Conservation (phyloP, 2,888 invertebrate genomes). For the Seira ritae region DNA sequence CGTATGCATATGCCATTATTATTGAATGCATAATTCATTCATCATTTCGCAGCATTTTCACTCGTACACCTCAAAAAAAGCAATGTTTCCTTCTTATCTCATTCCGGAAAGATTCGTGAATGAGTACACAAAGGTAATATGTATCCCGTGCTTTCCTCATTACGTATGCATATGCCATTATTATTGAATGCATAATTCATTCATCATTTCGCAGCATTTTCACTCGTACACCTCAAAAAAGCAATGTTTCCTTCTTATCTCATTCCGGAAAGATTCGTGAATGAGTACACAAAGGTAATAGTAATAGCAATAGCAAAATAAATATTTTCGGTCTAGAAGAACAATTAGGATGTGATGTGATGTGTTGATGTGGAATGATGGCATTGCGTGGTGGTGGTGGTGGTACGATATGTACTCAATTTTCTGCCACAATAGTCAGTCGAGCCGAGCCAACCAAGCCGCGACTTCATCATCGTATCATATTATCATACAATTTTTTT, state of each 20-base stretch:
- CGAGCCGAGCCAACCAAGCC: not conserved
- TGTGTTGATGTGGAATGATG: constrained; percentile 7
- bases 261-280: constrained; percentile 62
- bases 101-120: constrained; percentile 61
- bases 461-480: no score
- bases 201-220: constrained; percentile 13
- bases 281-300: constrained; percentile 20
- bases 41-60: constrained; percentile 17
- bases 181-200: constrained; percentile 52
- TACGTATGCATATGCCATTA: constrained; percentile 19
- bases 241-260: constrained; percentile 48
- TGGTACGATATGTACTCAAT: constrained; percentile 18
- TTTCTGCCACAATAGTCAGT: constrained; percentile 2
- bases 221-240: constrained; percentile 18
- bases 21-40: constrained; percentile 51
- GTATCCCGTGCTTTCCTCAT: constrained; percentile 8
- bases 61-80: constrained; percentile 16
- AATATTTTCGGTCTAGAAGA: not conserved
- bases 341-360: not conserved
- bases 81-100: constrained; percentile 50
- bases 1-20: constrained; percentile 20
- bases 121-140: constrained; percentile 20
- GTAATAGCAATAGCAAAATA: not conserved
- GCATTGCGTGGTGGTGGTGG: constrained; percentile 13
- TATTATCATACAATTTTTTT: not conserved